Conservation (phyloP, 1,140 invertebrate genomes). For the Trichomalopsis sarcophagae region DNA sequence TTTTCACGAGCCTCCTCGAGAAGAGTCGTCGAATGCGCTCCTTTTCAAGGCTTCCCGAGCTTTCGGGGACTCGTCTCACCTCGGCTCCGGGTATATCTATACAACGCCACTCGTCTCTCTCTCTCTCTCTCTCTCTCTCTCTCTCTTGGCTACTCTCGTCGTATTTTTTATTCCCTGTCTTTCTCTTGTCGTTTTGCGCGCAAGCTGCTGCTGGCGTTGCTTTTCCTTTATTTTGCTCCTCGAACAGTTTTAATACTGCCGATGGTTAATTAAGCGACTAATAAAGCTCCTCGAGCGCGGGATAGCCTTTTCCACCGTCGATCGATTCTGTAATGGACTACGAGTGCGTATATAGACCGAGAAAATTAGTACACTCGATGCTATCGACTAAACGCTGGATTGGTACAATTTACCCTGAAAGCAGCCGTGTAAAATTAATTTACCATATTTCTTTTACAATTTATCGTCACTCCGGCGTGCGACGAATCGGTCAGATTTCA, state of each 20-base stretch:
- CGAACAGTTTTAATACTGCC: background rate
- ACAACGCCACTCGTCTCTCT: background rate
- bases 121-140: no score
- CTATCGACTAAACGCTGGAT: no score
- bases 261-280: background rate
- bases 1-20: slow-evolving; percentile 29
- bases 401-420: no score
- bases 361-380: no score
- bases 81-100: background rate
- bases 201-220: background rate
- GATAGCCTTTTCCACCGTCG: background rate
- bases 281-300: background rate
- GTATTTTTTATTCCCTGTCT: background rate
- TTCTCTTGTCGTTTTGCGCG: background rate
- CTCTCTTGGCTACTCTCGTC: background rate
- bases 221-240: background rate
- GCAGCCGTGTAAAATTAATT: no score
- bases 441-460: background rate
- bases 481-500: background rate
- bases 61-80: background rate
- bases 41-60: slow-evolving; percentile 21
- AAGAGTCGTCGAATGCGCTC: slow-evolving; percentile 27
- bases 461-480: background rate
- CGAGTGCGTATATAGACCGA: no score
- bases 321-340: background rate